These are phyloP conservation scores for Cataglyphis cursor DNA, from an alignment of 2,888 invertebrate species.

Conservation along the genomic window DNA sequence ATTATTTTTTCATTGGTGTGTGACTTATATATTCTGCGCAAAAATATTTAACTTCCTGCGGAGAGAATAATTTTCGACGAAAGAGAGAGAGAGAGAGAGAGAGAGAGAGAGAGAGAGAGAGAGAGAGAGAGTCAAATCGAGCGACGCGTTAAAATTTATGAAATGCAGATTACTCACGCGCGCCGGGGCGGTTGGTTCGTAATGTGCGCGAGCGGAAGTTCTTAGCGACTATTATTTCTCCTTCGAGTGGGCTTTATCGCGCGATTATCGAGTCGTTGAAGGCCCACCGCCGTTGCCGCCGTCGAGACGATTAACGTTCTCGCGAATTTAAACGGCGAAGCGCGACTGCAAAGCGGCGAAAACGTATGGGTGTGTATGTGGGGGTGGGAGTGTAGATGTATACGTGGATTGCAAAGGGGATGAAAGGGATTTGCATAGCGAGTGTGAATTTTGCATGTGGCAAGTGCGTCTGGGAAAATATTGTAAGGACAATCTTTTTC, in stretches of 20 bases:
- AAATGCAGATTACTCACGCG: slow-evolving; percentile 48
- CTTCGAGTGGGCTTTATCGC: slow-evolving; percentile 50
- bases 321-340: slow-evolving; percentile 48
- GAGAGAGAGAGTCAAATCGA: not conserved
- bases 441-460: slow-evolving; percentile 52
- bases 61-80: slow-evolving; percentile 21
- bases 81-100: not conserved
- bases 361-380: not conserved
- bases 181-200: slow-evolving; percentile 32
- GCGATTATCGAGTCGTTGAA: slow-evolving; percentile 53
- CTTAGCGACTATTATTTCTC: slow-evolving; percentile 57
- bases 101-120: not conserved
- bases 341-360: slow-evolving; percentile 19
- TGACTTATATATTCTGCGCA: not conserved
- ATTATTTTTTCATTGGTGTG: not conserved
- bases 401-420: slow-evolving; percentile 31
- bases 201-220: slow-evolving; percentile 46
- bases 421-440: slow-evolving; percentile 56
- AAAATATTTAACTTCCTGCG: slow-evolving; percentile 30
- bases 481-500: slow-evolving; percentile 51
- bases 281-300: slow-evolving; percentile 2
- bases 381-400: not conserved
- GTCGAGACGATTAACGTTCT: slow-evolving; percentile 50
- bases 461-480: slow-evolving; percentile 52
- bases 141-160: slow-evolving; percentile 54